Evolutionary conservation across 1,140 invertebrate species (phyloP).

Genomic region (Hydropsyche tenuis): DNA sequence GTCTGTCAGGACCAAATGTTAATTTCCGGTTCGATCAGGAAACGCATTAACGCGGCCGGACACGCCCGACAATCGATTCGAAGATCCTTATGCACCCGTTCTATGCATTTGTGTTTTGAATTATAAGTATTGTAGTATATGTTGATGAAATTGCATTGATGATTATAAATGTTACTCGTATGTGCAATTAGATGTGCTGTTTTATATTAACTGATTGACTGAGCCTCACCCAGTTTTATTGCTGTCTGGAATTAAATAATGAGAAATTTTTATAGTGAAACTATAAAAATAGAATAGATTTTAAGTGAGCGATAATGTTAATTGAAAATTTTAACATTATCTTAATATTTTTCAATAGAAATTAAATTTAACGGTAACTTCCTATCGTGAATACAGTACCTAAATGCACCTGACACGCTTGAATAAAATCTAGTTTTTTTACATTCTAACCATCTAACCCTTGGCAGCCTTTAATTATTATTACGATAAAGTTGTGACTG

Average conservation of each 20-base stretch:
- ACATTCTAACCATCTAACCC: too few species aligned
- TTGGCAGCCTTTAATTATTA: constrained; percentile 19
- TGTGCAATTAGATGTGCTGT: too few species aligned
- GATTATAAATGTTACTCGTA: too few species aligned
- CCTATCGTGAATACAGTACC: not conserved
- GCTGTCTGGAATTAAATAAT: too few species aligned
- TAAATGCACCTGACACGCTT: constrained; percentile 29
- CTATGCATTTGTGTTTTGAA: not conserved
- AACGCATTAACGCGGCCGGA: constrained; percentile 13
- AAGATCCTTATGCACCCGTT: not conserved
- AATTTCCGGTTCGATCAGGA: constrained; percentile 40
- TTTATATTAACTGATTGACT: too few species aligned
- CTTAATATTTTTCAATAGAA: not conserved
- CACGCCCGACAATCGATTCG: constrained; percentile 7
- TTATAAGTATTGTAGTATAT: not conserved
- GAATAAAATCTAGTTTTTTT: not conserved
- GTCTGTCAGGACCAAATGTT: constrained; percentile 38
- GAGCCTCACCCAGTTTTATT: too few species aligned
- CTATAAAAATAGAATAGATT: too few species aligned
- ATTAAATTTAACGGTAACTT: constrained; percentile 21
- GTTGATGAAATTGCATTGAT: too few species aligned
- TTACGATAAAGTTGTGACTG: constrained; percentile 20
- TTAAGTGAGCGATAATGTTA: too few species aligned
- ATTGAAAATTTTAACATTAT: too few species aligned
- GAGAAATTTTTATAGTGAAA: too few species aligned